Base-by-base conservation (phyloP, 92 coral and sea anemone species). In the Isaurus tuberculatus region DNA sequence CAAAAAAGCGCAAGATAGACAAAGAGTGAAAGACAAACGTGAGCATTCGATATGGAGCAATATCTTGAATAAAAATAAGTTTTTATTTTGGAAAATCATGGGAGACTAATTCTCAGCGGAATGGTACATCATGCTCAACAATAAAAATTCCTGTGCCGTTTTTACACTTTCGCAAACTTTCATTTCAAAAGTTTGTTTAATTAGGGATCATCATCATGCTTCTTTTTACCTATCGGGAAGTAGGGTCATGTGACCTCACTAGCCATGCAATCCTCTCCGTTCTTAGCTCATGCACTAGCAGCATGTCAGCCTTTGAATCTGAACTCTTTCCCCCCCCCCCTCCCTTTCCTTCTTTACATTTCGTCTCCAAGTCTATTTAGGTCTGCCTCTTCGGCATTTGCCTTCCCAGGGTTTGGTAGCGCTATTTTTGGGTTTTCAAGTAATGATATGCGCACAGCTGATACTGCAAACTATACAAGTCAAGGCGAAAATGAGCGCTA, bases 401-500 rank as follows among this genome's bases (percentile, higher is more conserved):
- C 74, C 74, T 69, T 69, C 85, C 46, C 36, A 31, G 84, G 84
- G 8, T 60, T 72, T 64, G 74, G 74, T 65, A 37, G 84, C 25
- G 73, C 74, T 80, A 80, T 33, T 80, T 80, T 44, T 28, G 65
- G 81, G 65, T 75, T 75, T 46, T 75, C 65, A 75, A n/a, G 19
- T 51, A 75, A 75, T 75, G 29, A 75, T 51, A 75, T 43, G 81
- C 23, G 65, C 67, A 48, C 65, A 0, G 42, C 64, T 9, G 81
- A 75, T 77, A 11, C 19, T 77, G 69, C 42, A 77, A 77, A 77
- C 82, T 77, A 68, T 57, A 31, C 70, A 77, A 77, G 14, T 77
- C 68, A 53, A 77, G 82, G 83, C 83, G 69, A 77, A 77, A 77
- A 77, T 77, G 83, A 53, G 85, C 75, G 78, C 69, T 42, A 68